These are phyloP conservation scores for Clepsis dumicolana DNA, from an alignment of 2,888 invertebrate species.

Conservation along the genomic window DNA sequence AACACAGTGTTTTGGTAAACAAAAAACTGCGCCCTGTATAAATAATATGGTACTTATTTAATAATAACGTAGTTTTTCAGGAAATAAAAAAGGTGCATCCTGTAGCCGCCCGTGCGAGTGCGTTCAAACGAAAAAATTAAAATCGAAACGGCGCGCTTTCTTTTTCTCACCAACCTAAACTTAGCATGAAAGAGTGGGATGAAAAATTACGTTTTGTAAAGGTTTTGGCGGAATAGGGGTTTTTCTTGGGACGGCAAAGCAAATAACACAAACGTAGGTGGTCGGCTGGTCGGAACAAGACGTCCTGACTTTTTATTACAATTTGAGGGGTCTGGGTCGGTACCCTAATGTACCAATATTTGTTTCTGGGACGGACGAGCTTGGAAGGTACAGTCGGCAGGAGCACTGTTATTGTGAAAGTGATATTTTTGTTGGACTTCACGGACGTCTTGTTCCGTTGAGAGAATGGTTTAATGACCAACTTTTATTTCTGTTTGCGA, in stretches of 20 bases:
- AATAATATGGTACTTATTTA: no score
- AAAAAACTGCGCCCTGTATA: constrained; percentile 47
- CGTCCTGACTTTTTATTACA: constrained; percentile 67
- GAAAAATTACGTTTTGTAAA: constrained; percentile 22
- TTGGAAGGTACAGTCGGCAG: constrained; percentile 29
- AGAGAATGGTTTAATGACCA: no score
- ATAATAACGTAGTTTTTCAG: no score
- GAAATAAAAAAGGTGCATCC: neutral
- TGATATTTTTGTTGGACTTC: neutral
- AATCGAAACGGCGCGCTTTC: constrained; percentile 45
- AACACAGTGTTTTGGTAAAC: constrained; percentile 59
- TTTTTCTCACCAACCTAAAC: neutral
- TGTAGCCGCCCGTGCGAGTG: neutral
- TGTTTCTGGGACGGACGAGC: constrained; percentile 51
- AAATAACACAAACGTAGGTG: constrained; percentile 61
- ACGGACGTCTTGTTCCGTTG: no score
- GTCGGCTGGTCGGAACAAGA: constrained; percentile 61
- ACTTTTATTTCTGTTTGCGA: no score
- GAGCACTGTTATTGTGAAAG: constrained; percentile 23
- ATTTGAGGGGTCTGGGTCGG: constrained; percentile 55
- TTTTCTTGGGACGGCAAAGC: constrained; percentile 44
- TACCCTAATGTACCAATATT: constrained; percentile 67
- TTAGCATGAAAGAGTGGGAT: constrained; percentile 27
- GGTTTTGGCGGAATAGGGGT: constrained; percentile 25
- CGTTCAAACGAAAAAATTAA: constrained; percentile 51